Conservation (phyloP, 2,888 invertebrate species). For the Epiblema foenella region DNA sequence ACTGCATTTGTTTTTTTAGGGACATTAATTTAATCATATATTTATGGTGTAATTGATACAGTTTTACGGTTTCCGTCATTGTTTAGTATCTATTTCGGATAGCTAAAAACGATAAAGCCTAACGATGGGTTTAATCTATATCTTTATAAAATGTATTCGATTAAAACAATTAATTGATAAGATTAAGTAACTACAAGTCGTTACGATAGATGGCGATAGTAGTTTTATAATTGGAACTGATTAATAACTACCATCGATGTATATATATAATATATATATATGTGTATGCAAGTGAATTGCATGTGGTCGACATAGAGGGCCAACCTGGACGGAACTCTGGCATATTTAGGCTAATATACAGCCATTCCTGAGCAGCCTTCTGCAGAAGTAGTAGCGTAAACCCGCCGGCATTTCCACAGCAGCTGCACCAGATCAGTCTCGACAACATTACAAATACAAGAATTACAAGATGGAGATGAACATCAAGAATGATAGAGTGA, state of each 20-base stretch:
- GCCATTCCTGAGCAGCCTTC: conserved; percentile 74
- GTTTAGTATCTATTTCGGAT: not conserved
- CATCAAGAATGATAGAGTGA: conserved; percentile 79
- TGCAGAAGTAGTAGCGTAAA: conserved; percentile 80
- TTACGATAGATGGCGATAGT: conserved; percentile 54
- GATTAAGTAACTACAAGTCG: too few species aligned
- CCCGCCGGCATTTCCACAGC: conserved; percentile 86
- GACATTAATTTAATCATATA: too few species aligned
- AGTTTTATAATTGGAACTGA: conserved; percentile 31
- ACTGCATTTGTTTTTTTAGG: too few species aligned
- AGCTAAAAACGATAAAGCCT: not conserved
- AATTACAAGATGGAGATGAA: conserved; percentile 88
- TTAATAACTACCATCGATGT: not conserved
- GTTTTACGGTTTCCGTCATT: not conserved
- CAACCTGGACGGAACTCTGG: too few species aligned
- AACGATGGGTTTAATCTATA: conserved; percentile 3
- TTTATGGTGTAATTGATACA: not conserved
- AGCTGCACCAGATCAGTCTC: conserved; percentile 85
- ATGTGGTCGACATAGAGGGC: too few species aligned
- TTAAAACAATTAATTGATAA: conserved; percentile 2
- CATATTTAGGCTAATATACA: too few species aligned
- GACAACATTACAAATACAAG: conserved; percentile 87
- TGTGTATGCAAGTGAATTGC: too few species aligned
- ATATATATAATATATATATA: too few species aligned
- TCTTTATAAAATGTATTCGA: not conserved